Percentiles rank a stretch among this genome's conserved stretches.
These are phyloP conservation scores for Lepetodrilus schrolli DNA, from an alignment of 2,888 invertebrate species.

Conservation along the genomic window DNA sequence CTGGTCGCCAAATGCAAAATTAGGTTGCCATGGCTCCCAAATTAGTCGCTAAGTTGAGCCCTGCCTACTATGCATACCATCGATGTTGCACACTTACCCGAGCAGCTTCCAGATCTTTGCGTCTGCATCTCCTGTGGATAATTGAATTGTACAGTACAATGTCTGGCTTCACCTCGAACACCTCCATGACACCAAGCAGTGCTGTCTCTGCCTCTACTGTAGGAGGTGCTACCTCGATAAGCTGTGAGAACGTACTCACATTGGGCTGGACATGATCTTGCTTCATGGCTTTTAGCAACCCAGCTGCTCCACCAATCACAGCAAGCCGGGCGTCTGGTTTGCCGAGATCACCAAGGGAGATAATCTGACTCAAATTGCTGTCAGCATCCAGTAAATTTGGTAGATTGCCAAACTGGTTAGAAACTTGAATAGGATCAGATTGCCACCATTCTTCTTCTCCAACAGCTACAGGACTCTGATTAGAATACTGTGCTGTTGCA, in stretches of 20 bases:
- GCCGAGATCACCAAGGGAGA: constrained; percentile 33
- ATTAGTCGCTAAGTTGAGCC: too few species aligned
- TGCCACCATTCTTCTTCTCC: too few species aligned
- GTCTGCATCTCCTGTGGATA: constrained; percentile 85
- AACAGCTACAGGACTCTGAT: too few species aligned
- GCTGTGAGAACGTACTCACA: constrained; percentile 85
- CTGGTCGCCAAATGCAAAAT: too few species aligned
- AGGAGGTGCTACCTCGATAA: constrained; percentile 84
- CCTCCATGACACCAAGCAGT: constrained; percentile 81
- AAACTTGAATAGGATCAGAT: too few species aligned
- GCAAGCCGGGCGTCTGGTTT: constrained; percentile 57
- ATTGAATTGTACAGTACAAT: constrained; percentile 90
- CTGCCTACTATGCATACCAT: too few species aligned
- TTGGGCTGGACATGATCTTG: constrained; percentile 82
- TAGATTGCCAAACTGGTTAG: background rate
- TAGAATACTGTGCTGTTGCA: too few species aligned
- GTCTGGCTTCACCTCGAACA: constrained; percentile 79
- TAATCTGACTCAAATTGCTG: constrained; percentile 29
- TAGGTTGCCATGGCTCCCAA: too few species aligned
- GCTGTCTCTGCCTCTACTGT: constrained; percentile 82
- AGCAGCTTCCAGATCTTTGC: constrained; percentile 83
- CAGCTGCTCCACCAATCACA: constrained; percentile 86
- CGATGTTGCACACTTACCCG: constrained; percentile 82
- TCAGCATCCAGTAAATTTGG: constrained; percentile 51
- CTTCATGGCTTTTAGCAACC: constrained; percentile 86